phyloP scores from a whole-genome alignment of 2,113 vertebrate genomes.

The Limnothrissa miodon region DNA sequence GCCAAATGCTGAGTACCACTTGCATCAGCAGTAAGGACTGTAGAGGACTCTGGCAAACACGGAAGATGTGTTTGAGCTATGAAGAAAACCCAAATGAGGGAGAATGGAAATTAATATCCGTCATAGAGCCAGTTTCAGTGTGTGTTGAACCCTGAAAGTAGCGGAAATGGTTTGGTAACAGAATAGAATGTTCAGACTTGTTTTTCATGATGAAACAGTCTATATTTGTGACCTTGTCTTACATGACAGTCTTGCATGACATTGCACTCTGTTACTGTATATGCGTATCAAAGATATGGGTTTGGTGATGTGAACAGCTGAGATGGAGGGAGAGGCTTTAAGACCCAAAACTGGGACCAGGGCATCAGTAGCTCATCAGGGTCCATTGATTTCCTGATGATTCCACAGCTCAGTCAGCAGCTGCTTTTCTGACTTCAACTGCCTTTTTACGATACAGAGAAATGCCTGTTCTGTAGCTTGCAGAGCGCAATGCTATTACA shows the following conservation, averaged over 20 bases:
- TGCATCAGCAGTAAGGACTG: conserved; percentile 15
- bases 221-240: background rate
- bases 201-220: background rate
- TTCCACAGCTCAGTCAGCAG: background rate
- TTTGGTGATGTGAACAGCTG: background rate
- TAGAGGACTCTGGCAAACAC: background rate
- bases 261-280: background rate
- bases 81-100: background rate
- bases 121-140: too few relatives aligned
- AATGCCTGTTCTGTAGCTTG: too few relatives aligned
- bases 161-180: too few relatives aligned
- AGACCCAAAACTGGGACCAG: background rate
- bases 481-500: too few relatives aligned
- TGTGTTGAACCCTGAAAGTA: too few relatives aligned
- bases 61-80: background rate
- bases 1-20: background rate
- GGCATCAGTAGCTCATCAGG: conserved; percentile 10
- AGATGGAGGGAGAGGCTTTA: background rate
- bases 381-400: conserved; percentile 13
- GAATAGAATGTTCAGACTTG: too few relatives aligned
- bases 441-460: too few relatives aligned
- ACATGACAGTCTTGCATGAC: background rate
- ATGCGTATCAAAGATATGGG: background rate
- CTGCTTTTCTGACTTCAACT: background rate
- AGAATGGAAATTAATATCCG: background rate